Base-by-base conservation (phyloP, 2,113 vertebrate genomes). In the Rostratula benghalensis region DNA sequence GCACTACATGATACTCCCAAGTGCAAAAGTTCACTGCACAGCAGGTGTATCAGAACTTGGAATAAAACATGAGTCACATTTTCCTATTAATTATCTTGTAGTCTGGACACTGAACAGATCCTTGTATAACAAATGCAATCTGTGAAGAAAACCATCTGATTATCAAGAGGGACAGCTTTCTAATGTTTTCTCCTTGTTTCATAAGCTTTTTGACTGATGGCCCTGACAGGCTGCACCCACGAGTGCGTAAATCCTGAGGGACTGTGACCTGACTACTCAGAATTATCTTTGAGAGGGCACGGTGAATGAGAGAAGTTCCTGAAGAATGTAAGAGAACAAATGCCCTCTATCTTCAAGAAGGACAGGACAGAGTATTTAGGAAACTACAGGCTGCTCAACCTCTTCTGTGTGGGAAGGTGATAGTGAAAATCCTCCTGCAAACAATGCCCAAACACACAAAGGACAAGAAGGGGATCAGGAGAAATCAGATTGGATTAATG, bases 21-120 rank as follows among this genome's bases (percentile, higher is more conserved):
- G 94, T 83, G 91, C 84, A 94, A 89, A 95, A 95, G 95, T 97
- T 92, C 92, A 81, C 65, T 13, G 41, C 83, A 56, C 73, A 78
- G 95, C 77, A 80, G 93, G 89, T 82, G 28, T 19, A 59, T 83
- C 74, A 85, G 41, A 92, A 95, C 85, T 37, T 81, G 83, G 92
- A 95, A 90, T 95, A 92, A 60, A 92, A 81, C 45, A 83, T 10
- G 18, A 76, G 65, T 90, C 83, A 63, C 22, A 53, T 67, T 95
- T 92, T 84, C 87, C 60, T 64, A 79, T 65, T 65, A 68, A 92
- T 95, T 93, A 56, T 31, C 28, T 89, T 71, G 39, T 37, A 28
- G 8, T 25, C 50, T 33, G 10, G 79, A 46, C 5, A 6, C 16
- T 21, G 28, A 90, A 60, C 33, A 71, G 39, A 18, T 75, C 54